phyloP scores from a whole-genome alignment of 2,113 vertebrate genomes.

The Sphyrna mokarran region DNA sequence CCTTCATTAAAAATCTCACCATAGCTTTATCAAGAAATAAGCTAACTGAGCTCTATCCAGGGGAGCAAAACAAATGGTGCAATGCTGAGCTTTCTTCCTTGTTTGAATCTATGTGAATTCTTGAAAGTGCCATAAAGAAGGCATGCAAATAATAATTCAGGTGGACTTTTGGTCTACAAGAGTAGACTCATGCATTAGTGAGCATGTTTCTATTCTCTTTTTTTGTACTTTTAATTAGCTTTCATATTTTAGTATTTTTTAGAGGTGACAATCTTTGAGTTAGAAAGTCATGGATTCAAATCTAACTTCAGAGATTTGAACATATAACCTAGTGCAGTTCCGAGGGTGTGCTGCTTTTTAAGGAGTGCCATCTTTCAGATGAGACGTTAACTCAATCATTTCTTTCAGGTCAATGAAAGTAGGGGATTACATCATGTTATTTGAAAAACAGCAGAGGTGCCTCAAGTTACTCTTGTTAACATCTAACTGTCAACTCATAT shows the following conservation, averaged over 20 bases:
- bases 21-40: background rate
- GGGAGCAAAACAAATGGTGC: background rate
- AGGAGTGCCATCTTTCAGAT: background rate
- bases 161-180: background rate
- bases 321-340: background rate
- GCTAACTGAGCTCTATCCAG: background rate
- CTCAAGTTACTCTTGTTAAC: background rate
- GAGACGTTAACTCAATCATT: background rate
- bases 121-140: background rate
- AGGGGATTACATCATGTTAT: no score
- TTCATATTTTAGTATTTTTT: no score
- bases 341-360: background rate
- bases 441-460: background rate
- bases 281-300: background rate
- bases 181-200: background rate
- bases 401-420: background rate
- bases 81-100: background rate
- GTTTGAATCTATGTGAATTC: background rate
- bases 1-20: background rate
- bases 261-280: no score
- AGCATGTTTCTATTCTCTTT: background rate
- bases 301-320: background rate
- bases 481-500: background rate
- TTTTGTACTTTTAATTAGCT: no score
- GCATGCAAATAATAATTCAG: background rate